Evolutionary conservation across 2,888 invertebrate species (phyloP), one percentile per base, ranked within the genome.

Genomic region (Lasioglossum leucozonium): DNA sequence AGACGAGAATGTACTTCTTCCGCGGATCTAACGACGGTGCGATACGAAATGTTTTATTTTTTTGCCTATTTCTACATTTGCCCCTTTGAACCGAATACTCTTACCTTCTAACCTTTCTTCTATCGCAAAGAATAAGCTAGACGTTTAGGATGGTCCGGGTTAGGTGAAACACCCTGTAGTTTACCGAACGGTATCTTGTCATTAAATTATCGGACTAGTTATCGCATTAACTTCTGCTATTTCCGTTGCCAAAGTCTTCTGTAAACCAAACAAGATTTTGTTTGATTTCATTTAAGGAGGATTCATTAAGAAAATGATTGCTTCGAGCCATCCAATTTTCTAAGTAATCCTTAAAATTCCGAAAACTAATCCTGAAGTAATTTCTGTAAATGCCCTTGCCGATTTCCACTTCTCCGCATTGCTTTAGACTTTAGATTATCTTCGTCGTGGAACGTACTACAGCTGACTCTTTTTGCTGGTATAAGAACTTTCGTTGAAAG

Each of bases 261-360:
- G 4, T 16, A 16, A 73, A 44, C 55, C 18, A 58, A 6, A 47
- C 34, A n/a, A 82, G 69, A 30, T 58, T 73, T 26, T n/a, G 4
- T 22, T 42, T 5, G 11, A 44, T n/a, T 40, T 44, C 26, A 18
- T 82, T 69, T 26, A n/a, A 58, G 44, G 13, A 22, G 82, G 82
- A 3, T 18, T 0, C 26, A 30, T 30, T 55, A 34, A 81, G 73
- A 82, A n/a, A 82, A 82, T 47, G 44, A 58, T 55, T 58, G 37
- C 44, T 58, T 4, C 40, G 30, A 58, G 37, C 44, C 58, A 82
- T 69, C 73, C 82, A 82, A 82, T 82, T 82, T 82, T 82, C 73
- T 8, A 22, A 82, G 69, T 74, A 74, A 81, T 82, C 47, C 82
- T 81, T 55, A 44, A 8, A 69, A 55, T 44, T 47, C 37, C 18